Evolutionary conservation across 2,797 vertebrate genomes (phyloP), one percentile per base, ranked within the genome.

Genomic region (Xenopus petersii): DNA sequence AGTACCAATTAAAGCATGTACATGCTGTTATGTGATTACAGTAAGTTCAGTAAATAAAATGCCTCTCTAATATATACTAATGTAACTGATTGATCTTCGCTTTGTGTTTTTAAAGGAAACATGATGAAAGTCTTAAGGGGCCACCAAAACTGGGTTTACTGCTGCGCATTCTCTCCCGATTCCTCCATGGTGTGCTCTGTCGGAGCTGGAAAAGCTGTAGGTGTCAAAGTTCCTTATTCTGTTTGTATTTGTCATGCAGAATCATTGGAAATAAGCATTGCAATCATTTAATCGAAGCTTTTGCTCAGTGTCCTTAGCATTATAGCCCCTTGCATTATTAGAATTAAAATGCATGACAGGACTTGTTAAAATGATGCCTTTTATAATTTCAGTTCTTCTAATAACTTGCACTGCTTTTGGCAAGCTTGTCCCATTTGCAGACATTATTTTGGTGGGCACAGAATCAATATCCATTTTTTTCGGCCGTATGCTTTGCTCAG

Each of bases 51-150:
- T 9, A 42, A 6, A 42, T 5, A 5, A 9, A 1, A 6, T 42
- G 36, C 36, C 36, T 6, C 36, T 42, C 36, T 0, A 6, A 42
- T 42, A 3, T 42, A 42, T 42, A 42, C 5, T 7, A 42, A 42
- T 42, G 8, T 30, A 30, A 30, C 4, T 30, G 6, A 42, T 42
- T 42, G 4, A 42, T 1, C 5, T 42, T 42, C 6, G 36, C 2
- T 55, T 55, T 46, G 15, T 78, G 7, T 6, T 47, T 4, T n/a
- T 48, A 30, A 30, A 99, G 98, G 98, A 87, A 99, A 99, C 87
- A 99, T 99, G 98, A 92, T 96, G 90, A 99, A 96, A 87, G 94
- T 99, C 72, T 86, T 99, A 87, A 91, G 95, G 74, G 97, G 94
- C 17, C 98, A 99, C 87, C 96, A 92, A 85, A 94, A 94, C 85